A percentile compares a stretch with the other conserved stretches of the same genome.
phyloP scores from a whole-genome alignment of 2,113 vertebrate species.

The Macheiramphus alcinus region DNA sequence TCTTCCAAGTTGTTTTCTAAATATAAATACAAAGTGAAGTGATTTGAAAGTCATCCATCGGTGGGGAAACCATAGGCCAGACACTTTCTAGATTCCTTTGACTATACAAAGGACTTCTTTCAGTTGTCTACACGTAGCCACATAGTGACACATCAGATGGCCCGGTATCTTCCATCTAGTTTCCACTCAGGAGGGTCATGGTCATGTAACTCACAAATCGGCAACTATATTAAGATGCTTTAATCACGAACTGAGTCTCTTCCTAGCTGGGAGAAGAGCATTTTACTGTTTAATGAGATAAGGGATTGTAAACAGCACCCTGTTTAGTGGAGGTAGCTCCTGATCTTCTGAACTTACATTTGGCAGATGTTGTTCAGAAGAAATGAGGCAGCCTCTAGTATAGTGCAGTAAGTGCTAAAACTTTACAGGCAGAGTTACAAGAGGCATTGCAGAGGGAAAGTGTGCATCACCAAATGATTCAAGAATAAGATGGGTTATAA shows the following conservation, averaged over 20 bases:
- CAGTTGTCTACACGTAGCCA: rapidly evolving
- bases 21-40: background rate
- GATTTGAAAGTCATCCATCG: rapidly evolving
- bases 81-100: background rate
- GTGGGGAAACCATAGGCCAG: background rate
- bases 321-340: background rate
- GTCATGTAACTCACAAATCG: background rate
- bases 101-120: background rate
- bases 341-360: background rate
- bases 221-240: background rate
- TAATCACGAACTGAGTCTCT: background rate
- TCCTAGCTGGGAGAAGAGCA: background rate
- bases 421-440: background rate
- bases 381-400: background rate
- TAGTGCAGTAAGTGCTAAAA: background rate
- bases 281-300: background rate
- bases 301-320: background rate
- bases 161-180: background rate
- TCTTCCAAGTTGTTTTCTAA: background rate
- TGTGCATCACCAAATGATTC: background rate
- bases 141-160: background rate
- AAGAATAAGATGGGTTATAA: background rate
- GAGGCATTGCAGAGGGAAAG: background rate
- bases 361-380: background rate
- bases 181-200: background rate